Evolutionary conservation across 2,888 invertebrate genomes (phyloP), one percentile per base, ranked within the genome.

Genomic region (Hemicrepidius hirtus): DNA sequence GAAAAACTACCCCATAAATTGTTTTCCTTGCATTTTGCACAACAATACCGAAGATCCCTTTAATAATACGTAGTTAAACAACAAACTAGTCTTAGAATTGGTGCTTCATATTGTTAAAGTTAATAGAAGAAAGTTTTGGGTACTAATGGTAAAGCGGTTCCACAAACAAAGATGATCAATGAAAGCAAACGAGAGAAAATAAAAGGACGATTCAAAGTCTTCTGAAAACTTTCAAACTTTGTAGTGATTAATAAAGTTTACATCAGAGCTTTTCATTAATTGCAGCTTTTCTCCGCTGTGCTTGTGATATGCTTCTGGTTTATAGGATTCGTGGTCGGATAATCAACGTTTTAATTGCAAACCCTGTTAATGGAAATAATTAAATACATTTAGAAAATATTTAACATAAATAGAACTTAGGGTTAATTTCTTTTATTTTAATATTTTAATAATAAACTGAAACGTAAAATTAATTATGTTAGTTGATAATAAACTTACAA

Each of bases 221-320:
- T 50, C 49, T 28, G 60, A 50, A 68, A 46, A 62, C 62, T 62
- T 62, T 44, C 46, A 46, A 62, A 41, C 60, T 41, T 24, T 32
- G 24, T 28, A 49, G 53, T 50, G 60, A 69, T 69, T 69, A 69
- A 69, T 63, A 69, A 69, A 69, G 69, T 69, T 69, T 69, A 69
- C 53, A 60, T 60, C 37, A 28, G 37, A 49, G 53, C 49, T 62
- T 50, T 68, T 53, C 63, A 53, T 46, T 69, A 69, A 69, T 69
- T 69, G 50, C 63, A 28, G 63, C 41, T 37, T 41, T 28, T 50
- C 62, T 21, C 12, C 2, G 41, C 24, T 21, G 41, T 57, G 21
- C 57, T 44, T 60, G 28, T 44, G 60, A 60, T 60, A 44, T 44
- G 57, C 60, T 60, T 40, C 24, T 60, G 44, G 28, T 41, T 44